phyloP scores from a whole-genome alignment of 2,113 vertebrate species.

The Mobula hypostoma region DNA sequence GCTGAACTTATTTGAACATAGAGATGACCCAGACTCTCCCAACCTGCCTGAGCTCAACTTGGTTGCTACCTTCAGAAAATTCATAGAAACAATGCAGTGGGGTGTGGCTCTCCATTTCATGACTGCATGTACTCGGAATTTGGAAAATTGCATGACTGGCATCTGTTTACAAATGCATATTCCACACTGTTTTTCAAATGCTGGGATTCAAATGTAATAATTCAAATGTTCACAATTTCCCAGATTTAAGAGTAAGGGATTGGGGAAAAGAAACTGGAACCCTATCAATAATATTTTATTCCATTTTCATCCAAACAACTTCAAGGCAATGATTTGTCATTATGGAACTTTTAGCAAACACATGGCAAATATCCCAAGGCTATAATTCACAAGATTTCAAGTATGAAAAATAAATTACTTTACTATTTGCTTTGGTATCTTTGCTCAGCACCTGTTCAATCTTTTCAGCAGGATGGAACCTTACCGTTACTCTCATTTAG shows the following conservation, averaged over 20 bases:
- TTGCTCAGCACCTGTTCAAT: not conserved
- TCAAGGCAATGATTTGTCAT: too few species aligned
- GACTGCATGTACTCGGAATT: not conserved
- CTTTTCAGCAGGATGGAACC: not conserved
- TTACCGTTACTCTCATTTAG: not conserved
- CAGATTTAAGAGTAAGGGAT: not conserved
- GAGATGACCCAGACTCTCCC: not conserved
- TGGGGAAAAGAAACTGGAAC: not conserved
- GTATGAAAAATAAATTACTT: not conserved
- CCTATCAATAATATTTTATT: not conserved
- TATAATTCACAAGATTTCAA: not conserved
- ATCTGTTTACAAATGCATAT: not conserved
- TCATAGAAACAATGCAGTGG: not conserved
- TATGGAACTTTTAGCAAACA: too few species aligned
- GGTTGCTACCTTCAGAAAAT: not conserved
- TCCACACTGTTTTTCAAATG: not conserved
- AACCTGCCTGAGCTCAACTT: not conserved
- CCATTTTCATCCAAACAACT: not conserved
- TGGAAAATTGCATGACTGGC: not conserved
- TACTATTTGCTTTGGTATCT: not conserved
- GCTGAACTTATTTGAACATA: not conserved
- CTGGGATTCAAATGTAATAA: not conserved
- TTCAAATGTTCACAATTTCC: not conserved
- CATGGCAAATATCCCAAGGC: not conserved
- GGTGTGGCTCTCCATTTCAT: not conserved